Base-by-base conservation (phyloP, 2,797 vertebrate species). In the Morus bassanus region DNA sequence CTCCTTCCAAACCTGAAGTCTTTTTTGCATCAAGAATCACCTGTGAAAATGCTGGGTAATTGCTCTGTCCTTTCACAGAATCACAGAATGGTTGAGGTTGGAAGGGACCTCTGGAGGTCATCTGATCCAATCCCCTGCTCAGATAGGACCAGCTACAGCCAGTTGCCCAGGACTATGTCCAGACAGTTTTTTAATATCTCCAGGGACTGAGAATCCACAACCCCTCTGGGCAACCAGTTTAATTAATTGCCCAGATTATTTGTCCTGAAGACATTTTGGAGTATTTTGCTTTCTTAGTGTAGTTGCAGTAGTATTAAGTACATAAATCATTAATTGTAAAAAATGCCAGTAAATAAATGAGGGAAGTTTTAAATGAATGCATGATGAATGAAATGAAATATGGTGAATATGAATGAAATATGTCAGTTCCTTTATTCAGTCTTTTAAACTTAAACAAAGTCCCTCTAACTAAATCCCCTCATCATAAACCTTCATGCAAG, bases 1-100 rank as follows among this genome's bases (percentile, higher is more conserved):
- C 91, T 95, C 74, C 94, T 94, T 93, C 96, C 73, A 97, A 95
- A 93, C 67, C 72, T 89, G 76, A 97, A 95, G 75, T 81, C 33
- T 41, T 88, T 88, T 96, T 88, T 91, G 43, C 94, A 69, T 74
- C 53, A 86, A 87, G 89, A 96, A 96, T 90, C 75, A 76, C 88
- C 88, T 92, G 17, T 95, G 76, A 94, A 60, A 94, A 91, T 79
- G 70, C 61, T 79, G 72, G 88, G 78, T 96, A 95, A 86, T 95
- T 96, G 83, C 70, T 84, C 7, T 81, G 54, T 31, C 92, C 67
- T 88, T 65, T 90, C 59, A 59, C 24, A 39, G 50, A 56, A 19
- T 70, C 48, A 69, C 22, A 86, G 64, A 74, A 25, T 65, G 45
- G 56, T 11, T 72, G 31, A 53, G 41, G 41, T 82, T 50, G 43